Base-by-base conservation (phyloP, 1,140 invertebrate genomes). In the Brachionus rotundiformis region DNA sequence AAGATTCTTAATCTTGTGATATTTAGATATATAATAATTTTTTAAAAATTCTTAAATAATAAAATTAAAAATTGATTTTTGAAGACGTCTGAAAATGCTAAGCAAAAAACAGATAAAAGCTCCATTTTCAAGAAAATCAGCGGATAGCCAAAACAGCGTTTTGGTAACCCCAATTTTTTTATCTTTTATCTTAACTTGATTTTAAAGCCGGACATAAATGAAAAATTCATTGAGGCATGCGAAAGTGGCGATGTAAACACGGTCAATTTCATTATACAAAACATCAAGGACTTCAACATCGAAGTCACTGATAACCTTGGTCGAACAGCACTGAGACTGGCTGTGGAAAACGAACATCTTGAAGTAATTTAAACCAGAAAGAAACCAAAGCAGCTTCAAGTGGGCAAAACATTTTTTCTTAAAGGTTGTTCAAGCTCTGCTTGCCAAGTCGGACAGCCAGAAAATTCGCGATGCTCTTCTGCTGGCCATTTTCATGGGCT, bases 391-490 rank as follows among this genome's bases (percentile, higher is more conserved):
- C n/a, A n/a, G n/a, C n/a, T n/a, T n/a, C n/a, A n/a, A n/a, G n/a
- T n/a, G n/a, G n/a, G n/a, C n/a, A 31, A 27, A 75, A n/a, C 7
- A n/a, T 75, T 75, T 54, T 19, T 44, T 49, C n/a, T 41, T 75
- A 75, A 33, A 75, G 71, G 44, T 75, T 75, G 76, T 79, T 10
- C 76, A 79, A 63, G 76, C 76, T n/a, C 29, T 79, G 16, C 77
- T 87, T 31, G 86, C 85, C 82, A 81, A 85, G 10, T 86, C 85
- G 25, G 86, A 86, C 80, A 82, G 84, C 16, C 83, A 84, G 54
- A 85, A 84, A 63, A 86, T 88, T 61, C 85, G 87, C 63, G 86
- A 88, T 81, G 87, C 86, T 6, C 83, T 88, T 1, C 83, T 88
- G 10, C 85, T 86, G 49, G 86, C 86, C 33, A 88, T 88, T 36